Evolutionary conservation across 2,113 vertebrate genomes (phyloP).

Genomic region (Butorides virescens): DNA sequence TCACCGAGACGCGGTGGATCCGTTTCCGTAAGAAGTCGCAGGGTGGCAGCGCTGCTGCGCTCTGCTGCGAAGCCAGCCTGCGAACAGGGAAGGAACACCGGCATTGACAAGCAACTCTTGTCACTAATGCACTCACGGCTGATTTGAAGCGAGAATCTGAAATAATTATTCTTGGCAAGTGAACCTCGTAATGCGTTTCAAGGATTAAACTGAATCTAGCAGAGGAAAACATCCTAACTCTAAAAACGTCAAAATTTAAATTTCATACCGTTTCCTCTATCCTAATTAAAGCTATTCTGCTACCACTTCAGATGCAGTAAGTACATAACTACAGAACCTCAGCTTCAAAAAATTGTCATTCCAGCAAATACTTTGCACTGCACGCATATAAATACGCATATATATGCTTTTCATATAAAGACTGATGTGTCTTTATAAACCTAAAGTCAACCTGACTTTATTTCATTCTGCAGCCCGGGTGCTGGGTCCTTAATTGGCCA

Average conservation of each 20-base stretch:
- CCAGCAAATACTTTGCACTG: not conserved
- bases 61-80: not conserved
- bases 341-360: not conserved
- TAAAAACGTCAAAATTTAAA: not conserved
- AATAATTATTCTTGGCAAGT: not conserved
- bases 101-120: not conserved
- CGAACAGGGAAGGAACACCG: fast-evolving
- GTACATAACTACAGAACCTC: not conserved
- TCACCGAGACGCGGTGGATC: not conserved
- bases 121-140: fast-evolving
- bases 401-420: not conserved
- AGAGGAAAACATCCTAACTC: not conserved
- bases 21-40: not conserved
- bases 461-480: not conserved
- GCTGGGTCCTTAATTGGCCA: not conserved
- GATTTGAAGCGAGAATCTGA: not conserved
- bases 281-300: not conserved
- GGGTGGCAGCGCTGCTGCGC: slow-evolving; percentile 53
- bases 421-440: not conserved
- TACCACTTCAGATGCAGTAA: not conserved
- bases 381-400: not conserved
- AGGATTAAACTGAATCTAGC: not conserved
- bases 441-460: not conserved
- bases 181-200: not conserved
- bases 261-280: not conserved